Conservation (phyloP, 2,797 vertebrate genomes). For the Cetoscarus ocellatus region DNA sequence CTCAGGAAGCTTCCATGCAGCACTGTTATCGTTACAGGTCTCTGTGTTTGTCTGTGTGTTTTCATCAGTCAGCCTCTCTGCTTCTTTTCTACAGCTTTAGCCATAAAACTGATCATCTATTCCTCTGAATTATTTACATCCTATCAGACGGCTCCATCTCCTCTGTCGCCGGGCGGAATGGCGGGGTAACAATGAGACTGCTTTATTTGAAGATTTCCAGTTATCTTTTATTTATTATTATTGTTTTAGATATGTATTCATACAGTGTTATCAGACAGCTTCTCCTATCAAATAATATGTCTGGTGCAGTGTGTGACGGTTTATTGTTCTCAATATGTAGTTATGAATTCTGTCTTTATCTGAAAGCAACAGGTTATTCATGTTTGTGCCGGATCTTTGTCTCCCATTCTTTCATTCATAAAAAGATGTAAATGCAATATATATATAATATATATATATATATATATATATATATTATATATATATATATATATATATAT, state of each 20-base stretch:
- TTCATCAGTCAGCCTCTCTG: slow-evolving; percentile 13
- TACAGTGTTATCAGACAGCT: neutral
- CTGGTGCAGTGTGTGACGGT: neutral
- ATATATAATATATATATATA: no score
- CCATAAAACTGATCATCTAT: slow-evolving; percentile 32
- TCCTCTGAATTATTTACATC: slow-evolving; percentile 46
- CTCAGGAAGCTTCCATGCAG: no score
- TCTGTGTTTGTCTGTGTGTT: neutral
- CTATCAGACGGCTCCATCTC: slow-evolving; percentile 32
- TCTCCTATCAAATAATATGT: neutral
- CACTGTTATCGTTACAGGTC: neutral
- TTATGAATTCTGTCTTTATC: neutral
- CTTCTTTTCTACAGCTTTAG: slow-evolving; percentile 1
- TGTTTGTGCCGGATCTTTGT: no score
- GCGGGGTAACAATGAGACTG: neutral
- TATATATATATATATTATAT: no score
- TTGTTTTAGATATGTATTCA: neutral
- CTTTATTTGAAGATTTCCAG: slow-evolving; percentile 7
- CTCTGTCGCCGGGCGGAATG: slow-evolving; percentile 13
- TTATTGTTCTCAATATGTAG: neutral
- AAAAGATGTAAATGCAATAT: no score
- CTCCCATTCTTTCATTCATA: no score
- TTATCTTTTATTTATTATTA: slow-evolving; percentile 12
- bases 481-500: no score
- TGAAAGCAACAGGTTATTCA: no score